Evolutionary conservation across 2,113 vertebrate species (phyloP), one percentile per base, ranked within the genome.

Genomic region (Corapipo altera): DNA sequence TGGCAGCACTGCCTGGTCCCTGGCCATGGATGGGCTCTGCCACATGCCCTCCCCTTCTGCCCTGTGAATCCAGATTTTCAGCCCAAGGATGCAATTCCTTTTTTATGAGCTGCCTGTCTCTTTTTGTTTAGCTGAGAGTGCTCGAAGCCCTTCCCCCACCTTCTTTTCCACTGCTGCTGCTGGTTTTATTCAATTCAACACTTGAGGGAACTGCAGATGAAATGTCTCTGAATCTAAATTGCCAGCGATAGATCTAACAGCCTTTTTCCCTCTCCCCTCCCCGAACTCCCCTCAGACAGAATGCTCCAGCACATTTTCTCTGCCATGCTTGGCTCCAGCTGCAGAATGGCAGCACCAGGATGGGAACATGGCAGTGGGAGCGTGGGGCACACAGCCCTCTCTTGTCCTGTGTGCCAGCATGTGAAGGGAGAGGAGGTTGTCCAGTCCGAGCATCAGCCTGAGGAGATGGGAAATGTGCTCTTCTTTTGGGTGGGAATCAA

Each of bases 181-280:
- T 93, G 97, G 95, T 96, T 98, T 97, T 97, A 98, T 97, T 98
- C 97, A 97, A 93, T 97, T 97, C 98, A 98, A 93, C 97, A 97
- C 97, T 98, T 98, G 96, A 97, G 97, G 97, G 97, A 98, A 97
- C 97, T 96, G 97, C 98, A 97, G 98, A 97, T 97, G 97, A 98
- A 98, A 98, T 97, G 97, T 96, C 98, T 98, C 97, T 97, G 97
- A 97, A 97, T 97, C 97, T 97, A 97, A 98, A 97, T 98, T 97
- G 96, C 97, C 95, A 92, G 96, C 95, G 64, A 97, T 97, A 96
- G 95, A 97, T 98, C 97, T 96, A 97, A 97, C 96, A 96, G 96
- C 95, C 97, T 76, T 93, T 94, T 96, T 71, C 85, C 74, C 93
- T 96, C 95, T 95, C 88, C 96, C 89, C 97, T 91, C 93, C 96